Evolutionary conservation across 2,888 invertebrate genomes (phyloP).

Genomic region (Nomada fucata): DNA sequence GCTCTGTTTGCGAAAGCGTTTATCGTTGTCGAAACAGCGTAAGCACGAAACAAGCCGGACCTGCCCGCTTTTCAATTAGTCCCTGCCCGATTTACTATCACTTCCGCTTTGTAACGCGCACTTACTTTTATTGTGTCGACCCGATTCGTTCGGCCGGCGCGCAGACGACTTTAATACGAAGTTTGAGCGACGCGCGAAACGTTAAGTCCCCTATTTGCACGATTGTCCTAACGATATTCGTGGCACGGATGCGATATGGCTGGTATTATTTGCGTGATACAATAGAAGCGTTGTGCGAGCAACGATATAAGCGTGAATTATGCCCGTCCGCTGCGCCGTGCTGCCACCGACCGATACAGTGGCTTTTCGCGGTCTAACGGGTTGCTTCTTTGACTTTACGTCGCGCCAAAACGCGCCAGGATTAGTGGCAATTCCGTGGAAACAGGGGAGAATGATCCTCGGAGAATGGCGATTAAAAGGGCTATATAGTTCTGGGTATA

Average conservation of each 20-base stretch:
- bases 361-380: slow-evolving; percentile 55
- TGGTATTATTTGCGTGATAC: slow-evolving; percentile 57
- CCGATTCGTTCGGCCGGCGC: slow-evolving; percentile 15
- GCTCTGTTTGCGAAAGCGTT: no score
- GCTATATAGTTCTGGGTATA: background rate
- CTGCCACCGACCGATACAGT: slow-evolving; percentile 55
- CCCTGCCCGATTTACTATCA: background rate
- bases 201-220: slow-evolving; percentile 69
- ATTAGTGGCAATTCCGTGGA: slow-evolving; percentile 17
- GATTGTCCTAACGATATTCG: slow-evolving; percentile 64
- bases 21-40: background rate
- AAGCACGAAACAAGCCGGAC: no score
- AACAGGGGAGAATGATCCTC: background rate
- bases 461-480: background rate
- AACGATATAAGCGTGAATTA: slow-evolving; percentile 64
- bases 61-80: background rate
- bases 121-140: slow-evolving; percentile 23
- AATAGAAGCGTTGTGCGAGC: slow-evolving; percentile 56
- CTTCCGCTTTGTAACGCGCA: slow-evolving; percentile 8
- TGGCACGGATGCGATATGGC: slow-evolving; percentile 56
- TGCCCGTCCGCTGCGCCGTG: slow-evolving; percentile 37
- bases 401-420: slow-evolving; percentile 15
- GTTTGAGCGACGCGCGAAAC: slow-evolving; percentile 67
- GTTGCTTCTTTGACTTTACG: slow-evolving; percentile 45
- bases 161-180: slow-evolving; percentile 26